Evolutionary conservation across 2,113 vertebrate genomes (phyloP).

Genomic region (Stegastes partitus): DNA sequence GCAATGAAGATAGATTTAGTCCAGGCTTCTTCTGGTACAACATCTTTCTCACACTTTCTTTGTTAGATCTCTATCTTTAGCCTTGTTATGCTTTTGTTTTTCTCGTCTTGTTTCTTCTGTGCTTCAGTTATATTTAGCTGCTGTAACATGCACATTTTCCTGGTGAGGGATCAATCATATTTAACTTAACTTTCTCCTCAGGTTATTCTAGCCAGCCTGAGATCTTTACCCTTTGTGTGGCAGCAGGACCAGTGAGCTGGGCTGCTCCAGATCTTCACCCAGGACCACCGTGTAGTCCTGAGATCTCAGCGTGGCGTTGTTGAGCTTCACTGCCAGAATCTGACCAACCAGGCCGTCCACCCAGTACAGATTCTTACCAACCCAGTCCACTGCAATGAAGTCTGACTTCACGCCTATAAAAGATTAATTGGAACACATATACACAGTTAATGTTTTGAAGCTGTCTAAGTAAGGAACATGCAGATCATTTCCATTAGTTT

Average conservation of each 20-base stretch:
- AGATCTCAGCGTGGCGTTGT: constrained; percentile 73
- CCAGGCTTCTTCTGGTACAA: too few species aligned
- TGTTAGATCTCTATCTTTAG: too few species aligned
- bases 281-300: constrained; percentile 87
- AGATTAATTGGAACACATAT: background rate
- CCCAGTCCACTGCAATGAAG: constrained; percentile 92
- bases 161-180: too few species aligned
- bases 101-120: too few species aligned
- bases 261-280: constrained; percentile 87
- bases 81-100: too few species aligned
- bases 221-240: constrained; percentile 88
- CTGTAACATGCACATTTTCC: too few species aligned
- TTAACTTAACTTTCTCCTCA: too few species aligned
- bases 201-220: background rate
- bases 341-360: constrained; percentile 88
- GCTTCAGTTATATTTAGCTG: too few species aligned
- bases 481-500: background rate
- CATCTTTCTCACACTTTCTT: too few species aligned
- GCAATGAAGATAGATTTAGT: background rate
- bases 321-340: constrained; percentile 87
- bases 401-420: constrained; percentile 89
- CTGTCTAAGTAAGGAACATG: background rate
- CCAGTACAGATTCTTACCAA: constrained; percentile 95
- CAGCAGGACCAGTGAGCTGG: constrained; percentile 88
- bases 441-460: background rate